Base-by-base conservation (phyloP, 2,797 vertebrate species). In the Fundulus diaphanus region DNA sequence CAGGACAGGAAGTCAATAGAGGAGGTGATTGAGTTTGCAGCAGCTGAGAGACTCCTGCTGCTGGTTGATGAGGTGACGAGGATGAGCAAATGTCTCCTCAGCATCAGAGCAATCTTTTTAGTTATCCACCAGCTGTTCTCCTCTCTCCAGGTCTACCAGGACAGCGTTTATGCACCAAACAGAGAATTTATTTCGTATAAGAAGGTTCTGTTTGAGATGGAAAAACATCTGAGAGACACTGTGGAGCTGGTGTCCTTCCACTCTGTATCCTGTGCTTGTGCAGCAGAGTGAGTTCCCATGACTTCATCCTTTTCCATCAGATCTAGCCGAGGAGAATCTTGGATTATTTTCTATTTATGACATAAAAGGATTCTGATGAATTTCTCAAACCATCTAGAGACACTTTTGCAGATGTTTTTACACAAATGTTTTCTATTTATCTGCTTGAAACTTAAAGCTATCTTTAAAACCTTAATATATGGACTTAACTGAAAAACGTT, bases 171-270 rank as follows among this genome's bases (percentile, higher is more conserved):
- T 0, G 95, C 90, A 0, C 59, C 87, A 29, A 94, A 86, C 24
- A 91, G 63, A 1, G 79, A 88, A 51, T 97, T 97, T 79, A 83
- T 96, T 75, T 97, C 97, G 7, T 97, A 97, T 87, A 97, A 96
- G 93, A 96, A 94, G 86, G 96, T 97, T 7, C 93, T 97, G 70
- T 90, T 81, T 31, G 96, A 97, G 87, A 95, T 97, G 96, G 96
- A 91, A 2, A 74, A 85, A 0, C 87, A 90, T 1, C 95, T 92
- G 70, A 75, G 92, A 0, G 74, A 87, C 0, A 82, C 27, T 0
- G 94, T 97, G 77, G 93, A 98, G 79, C 74, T 97, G 44, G 92
- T 93, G 7, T 97, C 96, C 57, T 95, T 97, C 80, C 92, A 97
- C 88, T 97, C 96, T 0, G 16, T 94, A 61, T 97, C 97, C 78